Percentiles rank a stretch among this genome's conserved stretches.
These are phyloP conservation scores for Caenorhabditis doughertyi DNA, from an alignment of 2,888 invertebrate species.

Conservation along the genomic window DNA sequence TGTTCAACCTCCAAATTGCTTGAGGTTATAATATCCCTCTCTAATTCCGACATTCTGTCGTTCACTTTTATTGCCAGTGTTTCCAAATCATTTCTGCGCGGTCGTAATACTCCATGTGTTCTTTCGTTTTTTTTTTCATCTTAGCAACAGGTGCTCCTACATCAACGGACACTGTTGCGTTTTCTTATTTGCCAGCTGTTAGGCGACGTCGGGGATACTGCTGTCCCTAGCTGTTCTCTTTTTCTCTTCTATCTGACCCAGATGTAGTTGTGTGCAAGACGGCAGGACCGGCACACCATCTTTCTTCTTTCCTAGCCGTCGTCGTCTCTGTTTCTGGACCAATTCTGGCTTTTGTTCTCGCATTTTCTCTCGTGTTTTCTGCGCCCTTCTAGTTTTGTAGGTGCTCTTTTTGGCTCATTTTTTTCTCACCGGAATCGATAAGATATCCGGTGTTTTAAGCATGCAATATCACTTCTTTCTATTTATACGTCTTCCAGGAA, in stretches of 20 bases:
- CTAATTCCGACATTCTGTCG: background rate
- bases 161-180: slow-evolving; percentile 5
- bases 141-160: slow-evolving; percentile 14
- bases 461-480: background rate
- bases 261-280: slow-evolving; percentile 18
- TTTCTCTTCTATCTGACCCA: background rate
- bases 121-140: background rate
- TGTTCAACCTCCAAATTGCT: background rate
- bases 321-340: slow-evolving; percentile 31
- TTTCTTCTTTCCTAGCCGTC: slow-evolving; percentile 14
- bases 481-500: background rate
- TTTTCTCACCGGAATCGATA: slow-evolving; percentile 3
- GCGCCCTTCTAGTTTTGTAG: slow-evolving; percentile 10
- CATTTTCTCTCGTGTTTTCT: slow-evolving; percentile 3
- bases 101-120: background rate
- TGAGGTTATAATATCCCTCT: background rate
- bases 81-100: background rate
- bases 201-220: background rate
- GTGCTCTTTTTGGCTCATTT: slow-evolving; percentile 13
- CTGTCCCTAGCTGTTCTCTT: background rate
- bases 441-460: too few relatives aligned
- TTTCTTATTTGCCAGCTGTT: slow-evolving; percentile 10
- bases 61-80: background rate
- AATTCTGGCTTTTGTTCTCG: slow-evolving; percentile 17
- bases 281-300: slow-evolving; percentile 10